Base-by-base conservation (phyloP, 2,113 vertebrate genomes). In the Muntiacus muntjak region DNA sequence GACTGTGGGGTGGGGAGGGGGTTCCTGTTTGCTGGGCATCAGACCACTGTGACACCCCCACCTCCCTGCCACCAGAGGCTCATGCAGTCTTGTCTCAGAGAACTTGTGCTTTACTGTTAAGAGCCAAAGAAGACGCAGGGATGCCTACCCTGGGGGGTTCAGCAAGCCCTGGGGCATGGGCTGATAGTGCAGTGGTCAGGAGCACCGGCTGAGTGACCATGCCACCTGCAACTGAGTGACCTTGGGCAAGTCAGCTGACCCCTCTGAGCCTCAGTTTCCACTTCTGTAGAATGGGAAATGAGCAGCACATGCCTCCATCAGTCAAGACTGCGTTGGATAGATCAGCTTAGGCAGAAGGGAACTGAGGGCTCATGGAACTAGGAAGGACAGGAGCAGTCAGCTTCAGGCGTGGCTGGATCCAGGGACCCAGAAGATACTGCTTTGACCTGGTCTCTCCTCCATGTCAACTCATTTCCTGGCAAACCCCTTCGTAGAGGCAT, bases 11-110 rank as follows among this genome's bases (percentile, higher is more conserved):
- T 2, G n/a, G 58, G 36, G 13, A 12, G 26, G 36, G 26, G 2
- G 12, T 43, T 9, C 43, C 9, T 19, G 33, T 16, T 30, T 74
- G 28, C 17, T 28, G 50, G 13, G n/a, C 9, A 45, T 30, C n/a
- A 10, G n/a, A 1, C 11, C 6, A 0, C 1, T 0, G 17, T 5
- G 33, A 62, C 36, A 7, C 6, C 10, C 2, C 9, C n/a, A 7
- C 10, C 30, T 14, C 36, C 5, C 8, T 1, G 1, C 16, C 71
- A 3, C 14, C 79, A 54, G 23, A 26, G 21, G 10, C 11, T 4
- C 1, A 8, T 1, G 7, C 83, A 64, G 5, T 13, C 3, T 1
- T 8, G 15, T 52, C 28, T 21, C 52, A 0, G 7, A 26, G n/a
- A 6, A 45, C 52, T 21, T 47, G 8, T 6, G 4, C 57, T 26